phyloP scores from a whole-genome alignment of 2,113 vertebrate species.

The Oenanthe melanoleuca region DNA sequence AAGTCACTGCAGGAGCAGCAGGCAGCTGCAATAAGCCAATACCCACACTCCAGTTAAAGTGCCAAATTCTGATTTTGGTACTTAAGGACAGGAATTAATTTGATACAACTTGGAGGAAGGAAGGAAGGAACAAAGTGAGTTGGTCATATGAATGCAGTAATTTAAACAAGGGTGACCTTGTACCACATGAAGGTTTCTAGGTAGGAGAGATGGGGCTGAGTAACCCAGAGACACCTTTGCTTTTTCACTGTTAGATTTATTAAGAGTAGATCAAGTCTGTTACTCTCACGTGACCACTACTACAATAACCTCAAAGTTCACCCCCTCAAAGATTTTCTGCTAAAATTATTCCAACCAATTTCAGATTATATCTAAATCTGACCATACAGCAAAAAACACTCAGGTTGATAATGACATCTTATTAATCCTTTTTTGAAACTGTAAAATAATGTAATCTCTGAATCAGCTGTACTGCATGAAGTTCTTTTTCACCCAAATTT shows the following conservation, averaged over 20 bases:
- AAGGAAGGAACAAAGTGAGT: neutral
- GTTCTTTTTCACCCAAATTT: slow-evolving; percentile 45
- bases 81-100: neutral
- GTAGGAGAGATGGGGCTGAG: neutral
- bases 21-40: neutral
- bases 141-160: neutral
- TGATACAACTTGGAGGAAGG: neutral
- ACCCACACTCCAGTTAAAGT: slow-evolving; percentile 4
- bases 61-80: neutral
- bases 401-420: slow-evolving; percentile 21
- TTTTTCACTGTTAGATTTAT: neutral
- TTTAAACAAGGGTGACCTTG: neutral
- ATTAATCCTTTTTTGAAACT: slow-evolving; percentile 23
- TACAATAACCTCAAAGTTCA: neutral
- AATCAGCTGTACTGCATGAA: slow-evolving; percentile 33
- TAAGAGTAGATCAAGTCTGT: neutral
- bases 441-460: slow-evolving; percentile 1
- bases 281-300: neutral
- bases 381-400: slow-evolving; percentile 22
- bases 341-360: slow-evolving; percentile 32
- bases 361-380: slow-evolving; percentile 28
- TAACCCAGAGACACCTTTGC: neutral
- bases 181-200: neutral
- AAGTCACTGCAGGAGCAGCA: slow-evolving; percentile 14
- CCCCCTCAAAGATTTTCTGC: neutral